Evolutionary conservation across 2,113 vertebrate genomes (phyloP).

Genomic region (Pachypanchax playfairii): DNA sequence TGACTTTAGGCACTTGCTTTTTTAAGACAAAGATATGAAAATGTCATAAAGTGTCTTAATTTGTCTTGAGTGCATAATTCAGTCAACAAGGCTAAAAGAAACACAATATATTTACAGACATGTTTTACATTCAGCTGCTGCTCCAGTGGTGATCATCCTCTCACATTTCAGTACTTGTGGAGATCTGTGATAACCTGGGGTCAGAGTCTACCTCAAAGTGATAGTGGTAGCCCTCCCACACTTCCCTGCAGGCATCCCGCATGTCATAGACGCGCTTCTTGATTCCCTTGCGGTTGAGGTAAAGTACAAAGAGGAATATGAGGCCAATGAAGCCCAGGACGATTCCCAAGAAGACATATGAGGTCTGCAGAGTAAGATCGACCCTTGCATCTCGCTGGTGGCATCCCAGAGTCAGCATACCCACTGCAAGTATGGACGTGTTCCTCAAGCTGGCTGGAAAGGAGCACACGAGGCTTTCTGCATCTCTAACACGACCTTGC

Average conservation of each 20-base stretch:
- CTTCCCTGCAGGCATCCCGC: constrained; percentile 80
- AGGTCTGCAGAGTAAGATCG: constrained; percentile 79
- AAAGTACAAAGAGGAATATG: constrained; percentile 84
- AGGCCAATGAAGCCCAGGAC: constrained; percentile 82
- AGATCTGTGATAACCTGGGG: constrained; percentile 76
- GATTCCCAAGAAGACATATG: constrained; percentile 80
- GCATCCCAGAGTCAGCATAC: constrained; percentile 69
- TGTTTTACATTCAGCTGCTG: constrained; percentile 49
- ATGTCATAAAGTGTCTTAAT: background rate
- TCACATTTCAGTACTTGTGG: constrained; percentile 72
- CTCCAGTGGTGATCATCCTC: background rate
- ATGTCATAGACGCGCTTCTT: constrained; percentile 79
- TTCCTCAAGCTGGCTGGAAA: constrained; percentile 76
- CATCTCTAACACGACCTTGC: constrained; percentile 59
- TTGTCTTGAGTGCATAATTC: constrained; percentile 57
- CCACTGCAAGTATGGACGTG: constrained; percentile 65
- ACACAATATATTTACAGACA: constrained; percentile 63
- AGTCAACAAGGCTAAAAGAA: constrained; percentile 23
- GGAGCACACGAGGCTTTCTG: constrained; percentile 63
- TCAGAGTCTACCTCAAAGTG: constrained; percentile 80
- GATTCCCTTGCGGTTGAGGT: constrained; percentile 84
- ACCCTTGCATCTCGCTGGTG: constrained; percentile 53
- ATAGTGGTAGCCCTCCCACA: constrained; percentile 84
- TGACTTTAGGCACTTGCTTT: constrained; percentile 64
- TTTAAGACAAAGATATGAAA: constrained; percentile 8